Evolutionary conservation across 2,888 invertebrate genomes (phyloP).

Genomic region (Drosophila merina): DNA sequence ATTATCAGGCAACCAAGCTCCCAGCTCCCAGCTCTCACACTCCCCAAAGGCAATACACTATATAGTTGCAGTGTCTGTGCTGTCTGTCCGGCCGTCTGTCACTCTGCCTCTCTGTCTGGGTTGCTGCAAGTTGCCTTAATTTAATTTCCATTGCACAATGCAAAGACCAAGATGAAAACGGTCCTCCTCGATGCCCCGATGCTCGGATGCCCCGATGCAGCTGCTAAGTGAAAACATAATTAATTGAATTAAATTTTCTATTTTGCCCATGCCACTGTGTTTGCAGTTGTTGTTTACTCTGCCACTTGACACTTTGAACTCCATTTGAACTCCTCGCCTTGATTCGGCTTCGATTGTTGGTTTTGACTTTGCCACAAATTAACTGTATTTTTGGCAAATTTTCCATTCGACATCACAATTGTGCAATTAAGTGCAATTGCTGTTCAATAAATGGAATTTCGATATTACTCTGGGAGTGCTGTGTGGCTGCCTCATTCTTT

Average conservation of each 20-base stretch:
- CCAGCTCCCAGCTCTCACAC: neutral
- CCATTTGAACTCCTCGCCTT: constrained; percentile 10
- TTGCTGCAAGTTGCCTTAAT: constrained; percentile 60
- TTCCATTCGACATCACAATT: constrained; percentile 74
- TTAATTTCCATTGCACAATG: constrained; percentile 63
- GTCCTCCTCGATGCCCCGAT: neutral
- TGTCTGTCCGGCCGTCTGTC: neutral
- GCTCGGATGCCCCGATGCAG: constrained; percentile 1
- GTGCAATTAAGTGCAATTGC: constrained; percentile 69
- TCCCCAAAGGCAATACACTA: constrained; percentile 23
- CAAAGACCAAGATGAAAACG: constrained; percentile 16
- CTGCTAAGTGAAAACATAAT: constrained; percentile 74
- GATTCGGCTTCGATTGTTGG: constrained; percentile 22
- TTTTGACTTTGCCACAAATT: constrained; percentile 57
- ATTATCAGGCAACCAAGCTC: constrained; percentile 53
- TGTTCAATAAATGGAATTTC: constrained; percentile 10
- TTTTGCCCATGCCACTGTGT: constrained; percentile 51
- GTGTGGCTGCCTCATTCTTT: neutral
- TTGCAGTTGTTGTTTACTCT: constrained; percentile 15
- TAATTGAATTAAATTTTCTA: constrained; percentile 79
- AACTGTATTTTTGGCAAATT: constrained; percentile 66
- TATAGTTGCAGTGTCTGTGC: constrained; percentile 14
- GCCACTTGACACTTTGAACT: constrained; percentile 30
- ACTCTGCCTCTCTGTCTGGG: constrained; percentile 5
- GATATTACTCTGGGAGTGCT: neutral